Conservation (phyloP, 2,797 vertebrate species). For the Platyrinchus mystaceus region DNA sequence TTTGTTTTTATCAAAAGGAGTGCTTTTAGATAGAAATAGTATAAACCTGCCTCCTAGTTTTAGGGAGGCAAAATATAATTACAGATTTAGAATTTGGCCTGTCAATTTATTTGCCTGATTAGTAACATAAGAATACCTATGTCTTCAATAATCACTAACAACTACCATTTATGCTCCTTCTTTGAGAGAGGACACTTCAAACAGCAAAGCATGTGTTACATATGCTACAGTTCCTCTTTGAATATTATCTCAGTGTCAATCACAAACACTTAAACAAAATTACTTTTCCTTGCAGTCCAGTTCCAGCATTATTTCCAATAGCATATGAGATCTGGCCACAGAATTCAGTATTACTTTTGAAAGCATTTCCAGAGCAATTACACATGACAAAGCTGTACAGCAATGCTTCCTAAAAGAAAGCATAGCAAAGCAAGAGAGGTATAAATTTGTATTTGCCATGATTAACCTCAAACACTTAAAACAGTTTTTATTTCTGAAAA, state of each 20-base stretch:
- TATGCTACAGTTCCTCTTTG: neutral
- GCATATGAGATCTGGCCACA: neutral
- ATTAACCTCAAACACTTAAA: neutral
- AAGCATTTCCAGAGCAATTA: neutral
- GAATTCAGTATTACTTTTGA: neutral
- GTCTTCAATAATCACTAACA: neutral
- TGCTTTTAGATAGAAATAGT: neutral
- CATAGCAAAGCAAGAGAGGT: neutral
- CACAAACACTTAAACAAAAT: neutral
- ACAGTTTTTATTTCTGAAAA: neutral
- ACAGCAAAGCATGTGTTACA: neutral
- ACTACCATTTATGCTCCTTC: neutral
- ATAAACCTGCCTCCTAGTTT: neutral
- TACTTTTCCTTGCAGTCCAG: neutral
- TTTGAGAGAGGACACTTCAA: neutral
- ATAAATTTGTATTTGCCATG: neutral
- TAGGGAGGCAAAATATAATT: neutral
- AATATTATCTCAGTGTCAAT: neutral
- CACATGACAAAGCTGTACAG: neutral
- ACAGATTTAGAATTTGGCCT: neutral
- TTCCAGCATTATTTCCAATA: neutral
- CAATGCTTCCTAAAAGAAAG: neutral
- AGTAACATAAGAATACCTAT: neutral
- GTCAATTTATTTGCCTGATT: neutral
- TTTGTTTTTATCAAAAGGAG: neutral